Base-by-base conservation (phyloP, 92 coral and sea anemone genomes). In the Zoanthus solanderi region DNA sequence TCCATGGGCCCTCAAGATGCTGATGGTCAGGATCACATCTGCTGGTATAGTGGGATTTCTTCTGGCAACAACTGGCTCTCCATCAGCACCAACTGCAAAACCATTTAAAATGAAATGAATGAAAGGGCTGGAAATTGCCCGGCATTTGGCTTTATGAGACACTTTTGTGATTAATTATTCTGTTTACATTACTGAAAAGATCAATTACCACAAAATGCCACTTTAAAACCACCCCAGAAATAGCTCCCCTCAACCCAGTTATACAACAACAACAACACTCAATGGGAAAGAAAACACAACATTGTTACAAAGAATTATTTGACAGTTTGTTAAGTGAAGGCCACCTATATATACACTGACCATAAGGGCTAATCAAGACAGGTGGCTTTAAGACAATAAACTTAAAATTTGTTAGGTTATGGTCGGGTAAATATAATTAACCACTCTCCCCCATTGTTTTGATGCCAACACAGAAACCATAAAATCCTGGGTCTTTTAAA, bases 11-110 rank as follows among this genome's bases (percentile, higher is more conserved):
- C 61, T 66, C n/a, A 13, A 85, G 87, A 30, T 78, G 50, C 82
- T 32, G 32, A 77, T 77, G 48, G 17, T 29, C 15, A 44, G 18
- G 14, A 88, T 84, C 13, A 84, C 87, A 42, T 42, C 32, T 18
- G 23, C 48, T 16, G 92, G 92, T 45, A 91, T 88, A 29, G 87
- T 46, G 12, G 78, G 54, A 29, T 84, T 74, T 45, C 50, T 57
- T 37, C 78, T 66, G 52, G 76, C 75, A 45, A 71, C 79, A 84
- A 84, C 75, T 18, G 88, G 88, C 17, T 8, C 44, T 32, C 88
- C 88, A 84, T 84, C 37, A 50, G 79, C 66, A 72, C 4, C 80
- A 76, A 76, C 80, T 76, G 80, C 32, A 76, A 76, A 50, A 48
- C 56, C 78, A 74, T 68, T 58, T 14, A 58, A 58, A 58, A 58